A percentile compares a stretch with the other conserved stretches of the same genome.
Conservation (phyloP, 2,797 vertebrate genomes). For the Cichlasoma orientale region DNA sequence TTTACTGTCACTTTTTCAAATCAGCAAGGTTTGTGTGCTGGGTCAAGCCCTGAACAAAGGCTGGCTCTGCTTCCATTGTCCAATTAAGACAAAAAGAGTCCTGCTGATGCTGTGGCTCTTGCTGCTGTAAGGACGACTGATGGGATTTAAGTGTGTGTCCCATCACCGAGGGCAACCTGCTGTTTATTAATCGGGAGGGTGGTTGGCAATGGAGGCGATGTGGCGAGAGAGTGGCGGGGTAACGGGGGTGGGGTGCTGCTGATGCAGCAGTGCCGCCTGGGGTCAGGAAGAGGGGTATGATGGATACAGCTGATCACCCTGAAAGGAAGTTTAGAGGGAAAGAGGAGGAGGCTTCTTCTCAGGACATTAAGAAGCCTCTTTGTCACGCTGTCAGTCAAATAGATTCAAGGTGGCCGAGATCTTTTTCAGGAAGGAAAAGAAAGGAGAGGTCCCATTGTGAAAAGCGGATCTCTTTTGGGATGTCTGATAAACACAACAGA, state of each 20-base stretch:
- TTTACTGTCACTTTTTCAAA: conserved; percentile 76
- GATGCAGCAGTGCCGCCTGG: conserved; percentile 84
- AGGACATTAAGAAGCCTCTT: conserved; percentile 86
- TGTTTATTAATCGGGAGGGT: conserved; percentile 70
- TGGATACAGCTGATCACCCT: conserved; percentile 90
- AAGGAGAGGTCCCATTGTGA: conserved; percentile 70
- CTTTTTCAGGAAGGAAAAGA: conserved; percentile 70
- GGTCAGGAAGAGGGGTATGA: conserved; percentile 92
- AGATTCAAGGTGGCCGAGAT: conserved; percentile 74
- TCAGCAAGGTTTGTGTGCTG: conserved; percentile 64
- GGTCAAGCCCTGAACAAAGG: conserved; percentile 73
- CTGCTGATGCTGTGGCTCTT: conserved; percentile 68
- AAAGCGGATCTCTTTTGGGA: conserved; percentile 63
- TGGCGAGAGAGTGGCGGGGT: conserved; percentile 4
- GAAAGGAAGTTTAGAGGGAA: conserved; percentile 87
- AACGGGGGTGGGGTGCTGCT: conserved; percentile 70
- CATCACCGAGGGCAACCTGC: conserved; percentile 81
- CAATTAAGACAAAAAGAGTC: conserved; percentile 73
- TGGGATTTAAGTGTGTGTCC: conserved; percentile 75
- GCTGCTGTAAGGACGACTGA: conserved; percentile 62
- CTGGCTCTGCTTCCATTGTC: conserved; percentile 70
- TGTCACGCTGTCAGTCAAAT: conserved; percentile 89
- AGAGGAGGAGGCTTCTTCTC: conserved; percentile 81
- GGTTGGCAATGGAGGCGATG: conserved; percentile 41
- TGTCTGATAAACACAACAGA: conserved; percentile 65